Evolutionary conservation across 2,797 vertebrate genomes (phyloP).

Genomic region (Eulemur rubriventer): DNA sequence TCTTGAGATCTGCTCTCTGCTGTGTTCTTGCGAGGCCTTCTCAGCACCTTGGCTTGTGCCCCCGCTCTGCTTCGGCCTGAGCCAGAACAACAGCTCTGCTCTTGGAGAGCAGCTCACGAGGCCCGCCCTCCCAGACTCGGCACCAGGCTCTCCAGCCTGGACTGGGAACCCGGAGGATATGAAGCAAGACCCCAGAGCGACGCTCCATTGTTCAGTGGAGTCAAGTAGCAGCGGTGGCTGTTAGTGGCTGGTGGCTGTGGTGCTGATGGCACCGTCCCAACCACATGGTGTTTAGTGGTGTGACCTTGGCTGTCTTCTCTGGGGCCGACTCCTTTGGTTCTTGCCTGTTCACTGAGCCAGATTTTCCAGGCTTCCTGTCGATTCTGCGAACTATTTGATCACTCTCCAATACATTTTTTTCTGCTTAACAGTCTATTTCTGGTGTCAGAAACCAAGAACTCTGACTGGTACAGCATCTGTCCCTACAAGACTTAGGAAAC

Average conservation of each 20-base stretch:
- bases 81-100: not conserved
- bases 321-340: slow-evolving; percentile 35
- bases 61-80: not conserved
- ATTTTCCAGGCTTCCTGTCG: slow-evolving; percentile 53
- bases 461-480: slow-evolving; percentile 72
- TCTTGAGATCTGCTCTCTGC: not conserved
- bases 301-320: slow-evolving; percentile 51
- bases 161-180: not conserved
- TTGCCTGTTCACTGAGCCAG: slow-evolving; percentile 46
- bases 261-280: not conserved
- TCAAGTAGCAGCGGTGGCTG: not conserved
- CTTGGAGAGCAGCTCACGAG: not conserved
- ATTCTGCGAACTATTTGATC: slow-evolving; percentile 59
- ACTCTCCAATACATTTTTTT: slow-evolving; percentile 27
- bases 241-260: not conserved
- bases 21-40: not conserved
- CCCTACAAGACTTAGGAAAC: slow-evolving; percentile 10
- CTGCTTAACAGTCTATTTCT: slow-evolving; percentile 64
- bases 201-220: not conserved
- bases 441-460: slow-evolving; percentile 67
- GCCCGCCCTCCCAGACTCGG: not conserved
- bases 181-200: not conserved
- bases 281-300: not conserved
- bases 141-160: not conserved
- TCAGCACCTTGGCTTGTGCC: not conserved